Percentiles rank a stretch among this genome's conserved stretches.
Evolutionary conservation across 2,888 invertebrate species (phyloP).

Genomic region (Spilarctia lutea): DNA sequence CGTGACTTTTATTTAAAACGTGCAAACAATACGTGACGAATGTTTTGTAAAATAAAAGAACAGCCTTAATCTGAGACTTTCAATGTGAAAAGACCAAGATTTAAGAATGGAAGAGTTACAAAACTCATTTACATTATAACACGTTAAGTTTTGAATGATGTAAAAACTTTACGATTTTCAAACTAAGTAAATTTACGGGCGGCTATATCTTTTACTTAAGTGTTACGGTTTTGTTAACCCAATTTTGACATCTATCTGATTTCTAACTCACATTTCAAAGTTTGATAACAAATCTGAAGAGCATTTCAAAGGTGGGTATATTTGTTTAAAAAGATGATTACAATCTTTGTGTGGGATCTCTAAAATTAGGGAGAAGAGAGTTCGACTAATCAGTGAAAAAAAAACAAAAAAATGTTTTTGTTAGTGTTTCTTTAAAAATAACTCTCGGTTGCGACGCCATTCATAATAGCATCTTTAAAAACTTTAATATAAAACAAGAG

Average conservation of each 20-base stretch:
- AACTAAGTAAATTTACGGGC: constrained; percentile 73
- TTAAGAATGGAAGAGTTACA: constrained; percentile 66
- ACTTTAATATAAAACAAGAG: too few species aligned
- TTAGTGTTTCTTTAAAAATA: too few species aligned
- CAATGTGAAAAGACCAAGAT: constrained; percentile 49
- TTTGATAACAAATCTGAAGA: neutral
- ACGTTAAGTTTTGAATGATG: constrained; percentile 68
- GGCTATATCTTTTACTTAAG: constrained; percentile 71
- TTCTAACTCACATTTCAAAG: neutral
- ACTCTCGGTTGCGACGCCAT: too few species aligned
- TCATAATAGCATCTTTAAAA: too few species aligned
- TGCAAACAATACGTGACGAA: neutral
- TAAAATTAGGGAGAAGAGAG: neutral
- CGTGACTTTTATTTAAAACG: neutral
- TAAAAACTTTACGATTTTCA: constrained; percentile 73
- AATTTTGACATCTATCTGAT: constrained; percentile 10
- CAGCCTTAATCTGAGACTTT: neutral
- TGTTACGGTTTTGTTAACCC: constrained; percentile 47
- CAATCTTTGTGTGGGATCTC: neutral
- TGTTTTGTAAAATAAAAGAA: neutral
- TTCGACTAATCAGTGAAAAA: too few species aligned
- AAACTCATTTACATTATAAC: constrained; percentile 78
- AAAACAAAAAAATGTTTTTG: too few species aligned
- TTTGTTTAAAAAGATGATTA: neutral
- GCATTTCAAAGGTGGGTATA: neutral